These are phyloP conservation scores for Chiroxiphia lanceolata DNA, from an alignment of 2,797 vertebrate genomes.

Conservation along the genomic window DNA sequence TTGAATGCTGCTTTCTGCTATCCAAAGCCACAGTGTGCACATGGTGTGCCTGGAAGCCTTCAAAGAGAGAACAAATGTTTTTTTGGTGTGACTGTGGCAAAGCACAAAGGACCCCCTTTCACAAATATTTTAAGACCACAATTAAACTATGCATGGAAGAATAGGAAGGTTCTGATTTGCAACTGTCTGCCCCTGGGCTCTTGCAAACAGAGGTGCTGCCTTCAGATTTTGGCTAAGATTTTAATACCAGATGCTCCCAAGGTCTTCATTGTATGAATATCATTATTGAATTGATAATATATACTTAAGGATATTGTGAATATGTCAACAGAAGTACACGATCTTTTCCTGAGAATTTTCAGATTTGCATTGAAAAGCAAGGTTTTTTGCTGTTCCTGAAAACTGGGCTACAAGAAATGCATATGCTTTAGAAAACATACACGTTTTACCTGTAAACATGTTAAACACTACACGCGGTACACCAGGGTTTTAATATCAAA, in stretches of 20 bases:
- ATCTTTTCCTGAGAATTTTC: not conserved
- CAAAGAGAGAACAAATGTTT: not conserved
- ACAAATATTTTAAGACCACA: conserved; percentile 4
- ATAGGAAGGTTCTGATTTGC: not conserved
- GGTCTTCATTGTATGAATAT: not conserved
- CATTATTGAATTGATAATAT: not conserved
- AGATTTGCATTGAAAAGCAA: not conserved
- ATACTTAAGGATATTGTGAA: not conserved
- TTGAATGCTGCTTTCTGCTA: not conserved
- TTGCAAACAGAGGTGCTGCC: not conserved
- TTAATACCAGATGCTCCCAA: not conserved
- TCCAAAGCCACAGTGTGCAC: not conserved
- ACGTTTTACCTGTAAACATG: not conserved
- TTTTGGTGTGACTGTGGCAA: not conserved
- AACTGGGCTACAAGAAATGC: not conserved
- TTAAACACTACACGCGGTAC: not conserved
- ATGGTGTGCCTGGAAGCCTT: not conserved
- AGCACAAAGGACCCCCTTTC: not conserved
- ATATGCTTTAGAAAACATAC: not conserved
- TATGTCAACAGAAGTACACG: not conserved
- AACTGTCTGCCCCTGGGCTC: not conserved
- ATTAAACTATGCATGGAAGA: not conserved
- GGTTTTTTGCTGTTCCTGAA: not conserved
- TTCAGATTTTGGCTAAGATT: not conserved
- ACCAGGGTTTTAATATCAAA: not conserved